Conservation (phyloP, 1,140 invertebrate species). For the Bombus difficillimus region DNA sequence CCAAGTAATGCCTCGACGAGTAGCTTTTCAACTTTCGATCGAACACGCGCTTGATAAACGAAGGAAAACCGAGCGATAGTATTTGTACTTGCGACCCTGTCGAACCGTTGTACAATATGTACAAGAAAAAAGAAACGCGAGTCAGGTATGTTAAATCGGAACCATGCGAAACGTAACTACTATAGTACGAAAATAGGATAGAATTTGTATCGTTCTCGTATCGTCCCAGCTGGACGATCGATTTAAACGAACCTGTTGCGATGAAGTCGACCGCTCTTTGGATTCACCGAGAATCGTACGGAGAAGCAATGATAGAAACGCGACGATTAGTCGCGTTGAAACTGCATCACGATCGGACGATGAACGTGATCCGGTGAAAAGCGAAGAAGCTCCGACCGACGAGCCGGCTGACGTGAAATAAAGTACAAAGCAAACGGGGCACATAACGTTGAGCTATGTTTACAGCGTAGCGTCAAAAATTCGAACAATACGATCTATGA, state of each 20-base stretch:
- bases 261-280: background rate
- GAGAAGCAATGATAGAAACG: background rate
- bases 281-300: background rate
- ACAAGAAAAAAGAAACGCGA: background rate
- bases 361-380: background rate
- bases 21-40: background rate
- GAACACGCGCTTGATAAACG: background rate
- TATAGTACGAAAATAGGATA: background rate
- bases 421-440: background rate
- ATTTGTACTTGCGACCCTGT: slow-evolving; percentile 14
- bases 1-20: background rate
- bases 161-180: background rate
- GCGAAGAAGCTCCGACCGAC: background rate
- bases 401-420: background rate
- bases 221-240: background rate
- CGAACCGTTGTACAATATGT: background rate
- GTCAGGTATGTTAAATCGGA: background rate
- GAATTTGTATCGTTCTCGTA: background rate
- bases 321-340: background rate
- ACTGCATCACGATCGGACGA: background rate
- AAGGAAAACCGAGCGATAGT: background rate
- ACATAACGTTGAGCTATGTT: background rate
- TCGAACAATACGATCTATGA: background rate
- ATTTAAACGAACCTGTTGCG: background rate
- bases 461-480: background rate